A percentile compares a stretch with the other conserved stretches of the same genome.
phyloP scores from a whole-genome alignment of 1,140 invertebrate species.

The Drosophila nigromelanica region DNA sequence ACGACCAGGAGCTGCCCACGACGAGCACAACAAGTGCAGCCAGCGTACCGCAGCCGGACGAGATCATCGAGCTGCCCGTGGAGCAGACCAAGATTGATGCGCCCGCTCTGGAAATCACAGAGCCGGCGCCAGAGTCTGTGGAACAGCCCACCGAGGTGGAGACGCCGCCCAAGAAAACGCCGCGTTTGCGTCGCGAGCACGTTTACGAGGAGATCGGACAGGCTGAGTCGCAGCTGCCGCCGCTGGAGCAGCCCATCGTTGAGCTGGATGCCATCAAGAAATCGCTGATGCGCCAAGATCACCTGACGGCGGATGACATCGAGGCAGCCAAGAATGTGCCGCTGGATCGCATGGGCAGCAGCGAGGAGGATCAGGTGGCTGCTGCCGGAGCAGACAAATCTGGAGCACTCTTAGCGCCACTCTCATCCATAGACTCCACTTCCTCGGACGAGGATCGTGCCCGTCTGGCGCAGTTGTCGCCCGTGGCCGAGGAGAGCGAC shows the following conservation, averaged over 20 bases:
- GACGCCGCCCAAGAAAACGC: slow-evolving; percentile 75
- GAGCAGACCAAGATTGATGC: slow-evolving; percentile 50
- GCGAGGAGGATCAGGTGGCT: slow-evolving; percentile 74
- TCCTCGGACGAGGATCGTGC: slow-evolving; percentile 77
- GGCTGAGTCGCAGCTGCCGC: slow-evolving; percentile 55
- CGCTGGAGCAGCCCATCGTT: slow-evolving; percentile 54
- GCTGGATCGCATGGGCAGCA: slow-evolving; percentile 82
- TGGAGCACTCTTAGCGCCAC: slow-evolving; percentile 58
- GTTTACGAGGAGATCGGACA: slow-evolving; percentile 86
- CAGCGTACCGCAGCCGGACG: slow-evolving; percentile 72
- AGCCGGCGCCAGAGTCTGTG: slow-evolving; percentile 79
- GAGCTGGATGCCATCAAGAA: slow-evolving; percentile 66
- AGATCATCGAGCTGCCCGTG: slow-evolving; percentile 79
- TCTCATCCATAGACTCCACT: slow-evolving; percentile 81
- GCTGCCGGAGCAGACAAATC: slow-evolving; percentile 33
- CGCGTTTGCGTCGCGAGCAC: slow-evolving; percentile 85
- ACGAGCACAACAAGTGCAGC: slow-evolving; percentile 47
- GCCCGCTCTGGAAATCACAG: slow-evolving; percentile 51
- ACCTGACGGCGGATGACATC: slow-evolving; percentile 60
- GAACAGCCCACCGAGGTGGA: slow-evolving; percentile 26
- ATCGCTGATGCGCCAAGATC: slow-evolving; percentile 69
- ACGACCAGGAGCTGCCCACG: slow-evolving; percentile 30
- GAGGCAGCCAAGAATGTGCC: slow-evolving; percentile 67
- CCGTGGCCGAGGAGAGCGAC: slow-evolving; percentile 76
- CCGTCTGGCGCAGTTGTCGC: slow-evolving; percentile 59